Conservation (phyloP, 2,113 vertebrate species). For the Mobula hypostoma region DNA sequence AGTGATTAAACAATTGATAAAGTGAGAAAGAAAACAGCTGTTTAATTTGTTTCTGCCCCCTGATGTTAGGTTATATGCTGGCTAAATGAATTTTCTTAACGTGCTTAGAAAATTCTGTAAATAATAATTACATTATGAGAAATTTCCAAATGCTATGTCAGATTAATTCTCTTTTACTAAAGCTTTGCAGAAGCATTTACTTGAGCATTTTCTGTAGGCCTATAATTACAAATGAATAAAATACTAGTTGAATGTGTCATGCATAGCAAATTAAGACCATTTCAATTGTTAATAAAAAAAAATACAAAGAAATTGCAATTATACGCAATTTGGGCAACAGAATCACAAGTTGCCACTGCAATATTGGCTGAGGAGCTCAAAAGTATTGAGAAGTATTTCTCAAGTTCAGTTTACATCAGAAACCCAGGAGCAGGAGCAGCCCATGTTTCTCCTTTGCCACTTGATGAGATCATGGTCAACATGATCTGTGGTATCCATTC, state of each 20-base stretch:
- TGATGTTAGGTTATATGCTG: background rate
- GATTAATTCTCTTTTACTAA: background rate
- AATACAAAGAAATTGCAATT: too few species aligned
- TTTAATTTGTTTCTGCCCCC: background rate
- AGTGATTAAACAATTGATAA: background rate
- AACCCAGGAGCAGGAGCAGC: too few species aligned
- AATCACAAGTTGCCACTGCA: background rate
- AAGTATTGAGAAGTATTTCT: background rate
- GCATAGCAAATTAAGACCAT: background rate
- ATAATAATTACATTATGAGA: background rate
- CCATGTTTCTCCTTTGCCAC: too few species aligned
- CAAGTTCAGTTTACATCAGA: background rate
- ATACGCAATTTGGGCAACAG: background rate
- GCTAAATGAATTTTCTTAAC: background rate
- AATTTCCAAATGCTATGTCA: background rate
- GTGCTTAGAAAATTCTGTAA: background rate
- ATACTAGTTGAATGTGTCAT: background rate
- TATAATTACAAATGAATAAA: background rate
- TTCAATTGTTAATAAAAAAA: too few species aligned
- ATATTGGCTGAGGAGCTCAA: background rate
- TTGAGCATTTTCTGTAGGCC: background rate
- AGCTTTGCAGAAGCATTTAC: background rate
- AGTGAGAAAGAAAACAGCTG: background rate
- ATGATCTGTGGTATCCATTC: too few species aligned
- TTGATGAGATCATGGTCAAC: too few species aligned